These are phyloP conservation scores for Pangasius mekongensis DNA, from an alignment of 2,797 vertebrate species.

Conservation along the genomic window DNA sequence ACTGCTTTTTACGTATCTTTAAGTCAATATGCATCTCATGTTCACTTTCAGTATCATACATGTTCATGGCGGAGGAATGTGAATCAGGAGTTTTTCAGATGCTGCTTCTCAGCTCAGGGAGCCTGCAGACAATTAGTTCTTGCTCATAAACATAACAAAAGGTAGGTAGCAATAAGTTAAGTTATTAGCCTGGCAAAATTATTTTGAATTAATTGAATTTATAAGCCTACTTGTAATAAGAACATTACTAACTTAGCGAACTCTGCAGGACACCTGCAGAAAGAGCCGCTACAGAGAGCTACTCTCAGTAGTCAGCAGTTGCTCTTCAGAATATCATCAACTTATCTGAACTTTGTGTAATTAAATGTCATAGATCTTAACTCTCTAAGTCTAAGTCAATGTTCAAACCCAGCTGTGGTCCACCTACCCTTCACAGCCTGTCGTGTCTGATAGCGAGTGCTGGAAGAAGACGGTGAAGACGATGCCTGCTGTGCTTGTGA, in stretches of 20 bases:
- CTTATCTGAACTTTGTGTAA: neutral
- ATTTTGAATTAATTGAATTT: no score
- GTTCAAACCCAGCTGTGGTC: neutral
- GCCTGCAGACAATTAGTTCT: neutral
- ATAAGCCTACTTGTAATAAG: no score
- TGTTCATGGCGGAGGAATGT: no score
- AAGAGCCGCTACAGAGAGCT: no score
- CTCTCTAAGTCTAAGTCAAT: neutral
- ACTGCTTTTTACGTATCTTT: neutral
- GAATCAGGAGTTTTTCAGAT: neutral
- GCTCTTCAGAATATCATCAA: no score
- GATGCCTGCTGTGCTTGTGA: conserved; percentile 59
- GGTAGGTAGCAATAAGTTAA: no score
- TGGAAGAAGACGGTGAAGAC: conserved; percentile 73
- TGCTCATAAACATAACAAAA: neutral
- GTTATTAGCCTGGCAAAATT: no score
- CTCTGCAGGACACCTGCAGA: no score
- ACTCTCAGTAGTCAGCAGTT: no score
- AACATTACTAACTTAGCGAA: no score
- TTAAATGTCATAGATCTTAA: neutral
- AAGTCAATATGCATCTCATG: neutral
- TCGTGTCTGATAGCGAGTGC: conserved; percentile 95
- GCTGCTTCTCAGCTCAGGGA: neutral
- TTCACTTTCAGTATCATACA: neutral
- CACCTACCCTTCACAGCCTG: conserved; percentile 93